These are phyloP conservation scores for Lophotis ruficrista DNA, from an alignment of 2,113 vertebrate species.

Conservation along the genomic window DNA sequence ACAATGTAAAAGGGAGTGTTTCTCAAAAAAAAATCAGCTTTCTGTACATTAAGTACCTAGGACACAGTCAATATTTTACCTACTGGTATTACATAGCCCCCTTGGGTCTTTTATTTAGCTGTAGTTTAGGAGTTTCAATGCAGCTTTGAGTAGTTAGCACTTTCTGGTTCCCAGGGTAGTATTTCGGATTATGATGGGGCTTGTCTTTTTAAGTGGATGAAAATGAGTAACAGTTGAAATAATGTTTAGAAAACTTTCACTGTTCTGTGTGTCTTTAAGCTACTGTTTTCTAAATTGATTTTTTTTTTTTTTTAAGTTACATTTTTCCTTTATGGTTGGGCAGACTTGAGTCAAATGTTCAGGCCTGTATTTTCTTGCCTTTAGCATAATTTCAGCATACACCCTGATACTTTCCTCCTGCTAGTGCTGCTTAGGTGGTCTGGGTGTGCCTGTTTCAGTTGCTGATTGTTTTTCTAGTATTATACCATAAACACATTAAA, in stretches of 20 bases:
- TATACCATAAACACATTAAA: background rate
- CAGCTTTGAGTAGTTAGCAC: constrained; percentile 1
- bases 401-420: background rate
- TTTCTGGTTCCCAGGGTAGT: constrained; percentile 14
- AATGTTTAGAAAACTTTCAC: background rate
- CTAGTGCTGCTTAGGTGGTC: constrained; percentile 41
- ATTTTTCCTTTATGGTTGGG: background rate
- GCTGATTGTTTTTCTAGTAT: background rate
- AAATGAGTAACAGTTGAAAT: constrained; percentile 36
- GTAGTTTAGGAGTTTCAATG: constrained; percentile 14
- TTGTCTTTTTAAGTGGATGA: constrained; percentile 35
- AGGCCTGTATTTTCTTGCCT: constrained; percentile 20
- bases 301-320: background rate
- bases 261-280: background rate
- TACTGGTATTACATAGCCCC: background rate
- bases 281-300: background rate
- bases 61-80: constrained; percentile 16
- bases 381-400: constrained; percentile 7
- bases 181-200: constrained; percentile 31
- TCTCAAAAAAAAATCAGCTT: background rate
- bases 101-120: constrained; percentile 6
- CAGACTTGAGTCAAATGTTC: background rate
- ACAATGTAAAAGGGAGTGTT: background rate
- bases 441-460: constrained; percentile 24
- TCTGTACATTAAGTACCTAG: background rate